These are phyloP conservation scores for Drosophila serrata DNA, from an alignment of 1,140 invertebrate species.

Conservation along the genomic window DNA sequence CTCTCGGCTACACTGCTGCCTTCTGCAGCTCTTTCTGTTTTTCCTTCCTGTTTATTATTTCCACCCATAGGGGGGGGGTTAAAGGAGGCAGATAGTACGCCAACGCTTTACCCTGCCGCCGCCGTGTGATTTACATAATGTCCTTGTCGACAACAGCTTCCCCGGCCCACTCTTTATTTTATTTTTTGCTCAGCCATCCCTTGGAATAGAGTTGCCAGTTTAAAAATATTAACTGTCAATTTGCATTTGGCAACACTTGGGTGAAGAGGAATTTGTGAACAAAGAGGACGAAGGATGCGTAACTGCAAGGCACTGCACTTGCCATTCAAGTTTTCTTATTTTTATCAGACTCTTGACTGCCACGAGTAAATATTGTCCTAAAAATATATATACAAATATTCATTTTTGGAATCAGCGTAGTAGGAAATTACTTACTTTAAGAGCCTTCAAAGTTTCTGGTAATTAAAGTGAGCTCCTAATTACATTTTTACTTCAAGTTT, in stretches of 20 bases:
- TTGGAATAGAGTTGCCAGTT: constrained; percentile 57
- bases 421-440: neutral
- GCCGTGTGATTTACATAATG: constrained; percentile 77
- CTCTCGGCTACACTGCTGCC: constrained; percentile 32
- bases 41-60: constrained; percentile 77
- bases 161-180: neutral
- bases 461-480: neutral
- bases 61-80: constrained; percentile 20
- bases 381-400: constrained; percentile 1
- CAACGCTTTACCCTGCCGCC: constrained; percentile 36
- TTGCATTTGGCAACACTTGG: constrained; percentile 82
- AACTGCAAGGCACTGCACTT: constrained; percentile 47
- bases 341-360: neutral
- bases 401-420: constrained; percentile 1
- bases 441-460: neutral
- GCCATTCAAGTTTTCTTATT: constrained; percentile 38
- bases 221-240: constrained; percentile 85
- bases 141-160: constrained; percentile 66
- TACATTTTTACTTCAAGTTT: neutral
- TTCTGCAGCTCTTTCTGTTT: constrained; percentile 40
- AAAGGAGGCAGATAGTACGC: constrained; percentile 17
- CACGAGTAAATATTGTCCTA: constrained; percentile 18
- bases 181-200: constrained; percentile 15
- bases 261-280: constrained; percentile 61
- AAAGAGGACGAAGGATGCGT: constrained; percentile 4